Percentiles rank a stretch among this genome's conserved stretches.
Evolutionary conservation across 2,888 invertebrate genomes (phyloP).

Genomic region (Bombylius discolor): DNA sequence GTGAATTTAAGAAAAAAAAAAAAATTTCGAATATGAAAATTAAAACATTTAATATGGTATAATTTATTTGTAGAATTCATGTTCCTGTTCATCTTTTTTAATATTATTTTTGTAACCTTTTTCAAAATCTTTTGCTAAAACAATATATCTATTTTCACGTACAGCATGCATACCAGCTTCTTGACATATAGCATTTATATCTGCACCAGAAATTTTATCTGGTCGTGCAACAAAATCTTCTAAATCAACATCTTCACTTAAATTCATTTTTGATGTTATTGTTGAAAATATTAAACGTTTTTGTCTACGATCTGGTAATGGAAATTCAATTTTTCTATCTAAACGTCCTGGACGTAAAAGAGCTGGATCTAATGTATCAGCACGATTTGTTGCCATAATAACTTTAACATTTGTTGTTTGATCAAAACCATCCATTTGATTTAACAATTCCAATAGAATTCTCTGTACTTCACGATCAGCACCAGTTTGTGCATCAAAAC

Average conservation of each 20-base stretch:
- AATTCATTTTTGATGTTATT: constrained; percentile 92
- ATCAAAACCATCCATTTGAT: constrained; percentile 99
- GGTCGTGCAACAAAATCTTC: constrained; percentile 98
- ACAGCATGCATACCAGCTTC: constrained; percentile 99
- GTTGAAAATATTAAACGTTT: constrained; percentile 97
- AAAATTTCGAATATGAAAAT: no score
- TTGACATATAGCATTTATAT: constrained; percentile 99
- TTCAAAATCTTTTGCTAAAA: constrained; percentile 97
- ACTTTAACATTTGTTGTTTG: constrained; percentile 99
- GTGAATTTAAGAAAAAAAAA: no score
- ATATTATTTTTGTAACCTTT: constrained; percentile 99
- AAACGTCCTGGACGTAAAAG: constrained; percentile 59
- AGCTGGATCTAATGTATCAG: constrained; percentile 96
- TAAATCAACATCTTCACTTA: constrained; percentile 96
- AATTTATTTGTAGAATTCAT: constrained; percentile 96
- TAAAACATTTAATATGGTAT: no score
- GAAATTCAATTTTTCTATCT: constrained; percentile 98
- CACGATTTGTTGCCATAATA: constrained; percentile 94
- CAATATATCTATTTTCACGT: constrained; percentile 94
- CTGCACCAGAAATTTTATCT: constrained; percentile 97
- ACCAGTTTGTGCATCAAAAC: constrained; percentile 97
- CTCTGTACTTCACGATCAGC: constrained; percentile 97
- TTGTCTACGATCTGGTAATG: constrained; percentile 73
- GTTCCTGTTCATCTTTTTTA: constrained; percentile 98
- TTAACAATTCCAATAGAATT: constrained; percentile 88